Conservation (phyloP, 2,113 vertebrate genomes). For the Mesocricetus auratus region DNA sequence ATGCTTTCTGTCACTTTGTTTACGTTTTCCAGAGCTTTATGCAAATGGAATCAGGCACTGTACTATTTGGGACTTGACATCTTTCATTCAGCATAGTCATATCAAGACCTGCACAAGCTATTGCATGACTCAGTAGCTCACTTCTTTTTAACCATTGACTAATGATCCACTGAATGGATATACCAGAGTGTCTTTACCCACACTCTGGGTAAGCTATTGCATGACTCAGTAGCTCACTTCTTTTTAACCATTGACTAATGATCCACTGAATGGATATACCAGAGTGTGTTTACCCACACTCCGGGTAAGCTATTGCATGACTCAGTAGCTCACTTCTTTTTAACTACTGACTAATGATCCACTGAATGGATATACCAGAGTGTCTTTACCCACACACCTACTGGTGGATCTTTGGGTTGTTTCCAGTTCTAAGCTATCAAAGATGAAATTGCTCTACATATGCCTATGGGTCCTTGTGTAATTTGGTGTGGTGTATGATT, state of each 20-base stretch:
- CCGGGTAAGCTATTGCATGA: slow-evolving; percentile 34
- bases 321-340: slow-evolving; percentile 13
- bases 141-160: slow-evolving; percentile 53
- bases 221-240: neutral
- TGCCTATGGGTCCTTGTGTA: neutral
- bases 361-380: neutral
- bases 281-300: neutral
- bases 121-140: neutral
- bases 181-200: neutral
- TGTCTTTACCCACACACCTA: neutral
- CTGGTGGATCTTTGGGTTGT: neutral
- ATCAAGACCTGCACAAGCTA: neutral
- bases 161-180: neutral
- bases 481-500: neutral
- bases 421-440: neutral
- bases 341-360: slow-evolving; percentile 46
- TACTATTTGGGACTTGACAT: neutral
- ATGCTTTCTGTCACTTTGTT: slow-evolving; percentile 30
- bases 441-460: neutral
- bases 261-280: slow-evolving; percentile 6
- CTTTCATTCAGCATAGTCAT: slow-evolving; percentile 23
- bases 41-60: neutral
- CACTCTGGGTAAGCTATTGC: slow-evolving; percentile 21
- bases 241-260: slow-evolving; percentile 47
- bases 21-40: slow-evolving; percentile 34